A percentile compares a stretch with the other conserved stretches of the same genome.
Conservation (phyloP, 2,888 invertebrate genomes). For the Mechanitis mazaeus region DNA sequence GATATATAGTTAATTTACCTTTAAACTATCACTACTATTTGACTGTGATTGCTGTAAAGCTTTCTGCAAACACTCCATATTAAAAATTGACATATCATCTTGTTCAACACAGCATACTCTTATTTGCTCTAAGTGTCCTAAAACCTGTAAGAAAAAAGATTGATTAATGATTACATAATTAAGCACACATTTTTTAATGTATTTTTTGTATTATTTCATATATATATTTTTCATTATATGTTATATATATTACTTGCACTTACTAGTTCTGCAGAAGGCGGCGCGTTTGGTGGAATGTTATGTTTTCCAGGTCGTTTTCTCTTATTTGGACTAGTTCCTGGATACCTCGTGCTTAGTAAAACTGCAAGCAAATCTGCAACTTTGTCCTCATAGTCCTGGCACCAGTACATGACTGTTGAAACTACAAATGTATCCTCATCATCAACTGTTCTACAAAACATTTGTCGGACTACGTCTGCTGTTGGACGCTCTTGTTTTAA, state of each 20-base stretch:
- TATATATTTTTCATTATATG: too few species aligned
- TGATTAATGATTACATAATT: conserved; percentile 11
- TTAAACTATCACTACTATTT: conserved; percentile 90
- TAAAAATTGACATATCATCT: conserved; percentile 87
- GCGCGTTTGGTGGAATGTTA: conserved; percentile 81
- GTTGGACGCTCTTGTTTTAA: conserved; percentile 94
- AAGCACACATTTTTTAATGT: conserved; percentile 4
- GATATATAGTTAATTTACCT: conserved; percentile 61
- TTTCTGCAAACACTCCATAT: conserved; percentile 93
- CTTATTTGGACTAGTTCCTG: conserved; percentile 92
- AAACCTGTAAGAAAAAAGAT: conserved; percentile 72
- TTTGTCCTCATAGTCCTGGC: conserved; percentile 93
- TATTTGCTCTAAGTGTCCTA: conserved; percentile 95
- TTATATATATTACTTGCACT: conserved; percentile 30
- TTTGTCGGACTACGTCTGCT: conserved; percentile 87
- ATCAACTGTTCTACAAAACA: conserved; percentile 85
- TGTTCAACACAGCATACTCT: conserved; percentile 83
- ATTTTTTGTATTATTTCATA: neutral
- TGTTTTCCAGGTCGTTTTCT: conserved; percentile 89
- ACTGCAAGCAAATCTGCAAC: conserved; percentile 88
- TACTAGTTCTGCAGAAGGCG: conserved; percentile 87
- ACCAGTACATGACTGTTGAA: conserved; percentile 95
- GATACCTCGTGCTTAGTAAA: conserved; percentile 87
- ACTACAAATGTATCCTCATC: conserved; percentile 92
- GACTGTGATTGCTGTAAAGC: conserved; percentile 92